phyloP scores from a whole-genome alignment of 2,888 invertebrate species.

The Lingula anatina region DNA sequence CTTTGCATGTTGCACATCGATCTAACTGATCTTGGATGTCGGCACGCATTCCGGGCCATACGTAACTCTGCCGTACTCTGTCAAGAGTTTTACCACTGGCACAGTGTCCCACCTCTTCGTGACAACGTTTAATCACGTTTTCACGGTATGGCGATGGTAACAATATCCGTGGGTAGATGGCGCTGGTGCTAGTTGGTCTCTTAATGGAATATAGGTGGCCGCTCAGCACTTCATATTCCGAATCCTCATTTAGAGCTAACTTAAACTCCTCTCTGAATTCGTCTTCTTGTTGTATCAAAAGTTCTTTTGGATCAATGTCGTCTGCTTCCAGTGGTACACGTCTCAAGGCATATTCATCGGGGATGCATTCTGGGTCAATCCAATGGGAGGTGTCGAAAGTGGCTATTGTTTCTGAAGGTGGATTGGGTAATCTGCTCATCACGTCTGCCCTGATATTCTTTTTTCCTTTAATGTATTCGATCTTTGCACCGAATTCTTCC shows the following conservation, averaged over 20 bases:
- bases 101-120: slow-evolving; percentile 6
- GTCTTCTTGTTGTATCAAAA: no score
- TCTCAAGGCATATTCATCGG: no score
- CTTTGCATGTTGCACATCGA: no score
- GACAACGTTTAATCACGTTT: slow-evolving; percentile 3
- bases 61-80: slow-evolving; percentile 1
- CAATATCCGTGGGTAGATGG: slow-evolving; percentile 2
- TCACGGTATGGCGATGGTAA: neutral
- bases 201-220: no score
- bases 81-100: neutral
- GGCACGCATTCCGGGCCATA: slow-evolving; percentile 9
- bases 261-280: no score
- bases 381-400: slow-evolving; percentile 4
- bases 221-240: no score
- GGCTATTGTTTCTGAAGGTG: neutral
- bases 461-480: neutral
- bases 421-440: neutral
- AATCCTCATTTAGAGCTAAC: no score
- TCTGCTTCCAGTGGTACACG: no score
- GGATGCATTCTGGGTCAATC: slow-evolving; percentile 4
- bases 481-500: neutral
- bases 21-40: no score
- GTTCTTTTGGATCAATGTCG: no score
- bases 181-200: no score
- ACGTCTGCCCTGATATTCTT: neutral